Evolutionary conservation across 1,140 invertebrate species (phyloP).

Genomic region (Pogonomyrmex barbatus): DNA sequence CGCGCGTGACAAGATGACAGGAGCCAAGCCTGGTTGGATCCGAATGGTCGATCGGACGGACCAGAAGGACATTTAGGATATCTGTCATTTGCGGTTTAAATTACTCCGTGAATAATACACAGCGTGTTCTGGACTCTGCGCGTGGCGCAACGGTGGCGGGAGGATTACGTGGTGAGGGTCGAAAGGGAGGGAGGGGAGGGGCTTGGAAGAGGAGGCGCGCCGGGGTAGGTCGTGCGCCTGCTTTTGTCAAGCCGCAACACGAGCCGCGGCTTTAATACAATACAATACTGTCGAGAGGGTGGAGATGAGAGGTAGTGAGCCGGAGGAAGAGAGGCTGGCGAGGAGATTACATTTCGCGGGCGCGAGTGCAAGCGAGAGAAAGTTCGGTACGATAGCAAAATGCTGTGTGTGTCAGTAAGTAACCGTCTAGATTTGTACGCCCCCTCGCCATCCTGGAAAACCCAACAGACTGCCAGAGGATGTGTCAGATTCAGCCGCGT

Average conservation of each 20-base stretch:
- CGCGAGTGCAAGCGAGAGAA: slow-evolving; percentile 61
- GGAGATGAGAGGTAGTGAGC: slow-evolving; percentile 52
- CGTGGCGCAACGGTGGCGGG: neutral
- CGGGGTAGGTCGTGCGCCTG: slow-evolving; percentile 64
- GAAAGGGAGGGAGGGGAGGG: neutral
- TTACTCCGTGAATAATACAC: slow-evolving; percentile 72
- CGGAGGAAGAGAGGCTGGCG: slow-evolving; percentile 39
- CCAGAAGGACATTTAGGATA: slow-evolving; percentile 45
- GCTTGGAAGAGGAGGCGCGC: slow-evolving; percentile 4
- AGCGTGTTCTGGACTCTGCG: slow-evolving; percentile 34
- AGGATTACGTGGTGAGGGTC: neutral
- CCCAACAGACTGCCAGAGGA: slow-evolving; percentile 74
- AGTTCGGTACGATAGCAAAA: slow-evolving; percentile 73
- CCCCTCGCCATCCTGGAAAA: slow-evolving; percentile 71
- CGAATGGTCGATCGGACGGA: slow-evolving; percentile 52
- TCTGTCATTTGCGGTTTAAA: slow-evolving; percentile 68
- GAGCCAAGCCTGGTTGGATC: slow-evolving; percentile 25
- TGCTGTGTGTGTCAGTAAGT: slow-evolving; percentile 79
- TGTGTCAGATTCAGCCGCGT: slow-evolving; percentile 76
- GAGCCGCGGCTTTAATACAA: slow-evolving; percentile 75
- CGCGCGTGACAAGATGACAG: slow-evolving; percentile 30
- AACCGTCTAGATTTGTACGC: slow-evolving; percentile 79
- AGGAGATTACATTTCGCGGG: slow-evolving; percentile 18
- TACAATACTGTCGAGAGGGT: slow-evolving; percentile 66
- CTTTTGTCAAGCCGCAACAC: slow-evolving; percentile 75